Percentiles rank a stretch among this genome's conserved stretches.
These are phyloP conservation scores for Alcedo quadribrachys DNA, from an alignment of 2,797 vertebrate species.

Conservation along the genomic window DNA sequence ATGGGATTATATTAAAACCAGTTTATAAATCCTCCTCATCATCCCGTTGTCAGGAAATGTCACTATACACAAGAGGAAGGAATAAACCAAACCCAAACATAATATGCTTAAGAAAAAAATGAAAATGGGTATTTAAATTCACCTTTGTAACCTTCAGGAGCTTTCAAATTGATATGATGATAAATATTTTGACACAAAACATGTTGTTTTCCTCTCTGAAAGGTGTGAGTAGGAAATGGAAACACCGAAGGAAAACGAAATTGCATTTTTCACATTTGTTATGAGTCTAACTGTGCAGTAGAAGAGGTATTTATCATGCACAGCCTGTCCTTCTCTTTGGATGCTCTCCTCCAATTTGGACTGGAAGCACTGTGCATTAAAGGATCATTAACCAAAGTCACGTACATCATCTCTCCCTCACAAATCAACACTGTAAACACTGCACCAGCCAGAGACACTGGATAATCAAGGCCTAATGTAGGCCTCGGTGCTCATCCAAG, in stretches of 20 bases:
- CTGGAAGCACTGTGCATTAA: background rate
- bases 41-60: background rate
- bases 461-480: background rate
- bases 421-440: background rate
- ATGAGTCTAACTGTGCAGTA: background rate
- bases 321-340: background rate
- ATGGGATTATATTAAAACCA: background rate
- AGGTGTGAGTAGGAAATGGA: conserved; percentile 8
- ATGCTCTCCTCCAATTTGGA: background rate
- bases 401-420: background rate
- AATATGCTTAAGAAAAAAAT: background rate
- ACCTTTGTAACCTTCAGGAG: background rate
- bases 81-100: background rate
- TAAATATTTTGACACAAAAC: background rate
- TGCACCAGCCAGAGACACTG: background rate
- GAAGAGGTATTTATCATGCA: conserved; percentile 5
- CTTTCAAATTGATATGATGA: background rate
- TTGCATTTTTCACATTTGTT: background rate
- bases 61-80: background rate
- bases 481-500: background rate
- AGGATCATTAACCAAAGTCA: conserved; percentile 25
- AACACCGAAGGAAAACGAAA: conserved; percentile 14
- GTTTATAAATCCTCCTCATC: background rate
- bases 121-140: conserved; percentile 12
- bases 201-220: background rate